Percentiles rank a stretch among this genome's conserved stretches.
phyloP scores from a whole-genome alignment of 2,797 vertebrate genomes.

The Diceros bicornis region DNA sequence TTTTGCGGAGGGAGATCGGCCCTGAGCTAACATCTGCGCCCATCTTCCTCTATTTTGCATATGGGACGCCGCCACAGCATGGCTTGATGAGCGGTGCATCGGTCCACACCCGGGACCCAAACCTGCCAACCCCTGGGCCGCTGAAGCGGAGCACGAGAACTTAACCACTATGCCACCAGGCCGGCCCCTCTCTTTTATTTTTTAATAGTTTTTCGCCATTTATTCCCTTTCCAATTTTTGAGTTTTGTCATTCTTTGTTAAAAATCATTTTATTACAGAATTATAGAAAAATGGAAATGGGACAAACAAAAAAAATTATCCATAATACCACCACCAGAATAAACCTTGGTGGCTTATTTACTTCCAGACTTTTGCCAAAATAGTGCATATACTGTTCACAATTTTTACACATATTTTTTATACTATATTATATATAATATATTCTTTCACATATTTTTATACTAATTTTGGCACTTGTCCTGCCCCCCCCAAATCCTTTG shows the following conservation, averaged over 20 bases:
- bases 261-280: constrained; percentile 45
- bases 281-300: constrained; percentile 15
- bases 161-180: too few relatives aligned
- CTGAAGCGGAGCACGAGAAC: too few relatives aligned
- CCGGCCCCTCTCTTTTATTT: not conserved
- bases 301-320: constrained; percentile 9
- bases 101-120: too few relatives aligned
- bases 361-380: constrained; percentile 18
- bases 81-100: too few relatives aligned
- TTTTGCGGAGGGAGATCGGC: too few relatives aligned
- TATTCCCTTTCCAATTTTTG: not conserved
- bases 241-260: not conserved
- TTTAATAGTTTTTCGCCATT: not conserved
- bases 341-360: not conserved
- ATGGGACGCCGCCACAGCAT: too few relatives aligned
- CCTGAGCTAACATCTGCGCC: too few relatives aligned
- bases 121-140: too few relatives aligned
- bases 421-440: not conserved
- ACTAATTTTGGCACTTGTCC: not conserved
- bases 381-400: not conserved
- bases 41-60: too few relatives aligned
- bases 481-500: not conserved
- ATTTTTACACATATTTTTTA: not conserved
- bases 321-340: not conserved
- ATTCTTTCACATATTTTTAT: not conserved